Base-by-base conservation (phyloP, 2,113 vertebrate genomes). In the Struthidea cinerea region DNA sequence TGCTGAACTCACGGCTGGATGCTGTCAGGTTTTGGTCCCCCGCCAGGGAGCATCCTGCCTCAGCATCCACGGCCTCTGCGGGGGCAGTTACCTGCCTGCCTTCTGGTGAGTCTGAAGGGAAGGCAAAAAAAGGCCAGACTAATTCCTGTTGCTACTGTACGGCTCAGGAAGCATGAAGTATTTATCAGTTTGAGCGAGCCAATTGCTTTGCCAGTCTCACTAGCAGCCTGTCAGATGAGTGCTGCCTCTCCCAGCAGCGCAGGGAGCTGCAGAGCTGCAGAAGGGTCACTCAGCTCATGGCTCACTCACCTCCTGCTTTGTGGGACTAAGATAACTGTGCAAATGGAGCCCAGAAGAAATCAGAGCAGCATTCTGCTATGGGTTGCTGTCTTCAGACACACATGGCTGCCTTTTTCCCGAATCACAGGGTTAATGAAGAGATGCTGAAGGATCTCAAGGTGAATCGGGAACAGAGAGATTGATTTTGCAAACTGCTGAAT, bases 401-500 rank as follows among this genome's bases (percentile, higher is more conserved):
- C 11, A 1, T 16, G 44, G 77, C 39, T 68, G 76, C 35, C 60
- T 82, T 60, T 21, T 41, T 68, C 57, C 74, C 33, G 9, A 57
- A 53, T 39, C 70, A 56, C 4, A 19, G 73, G 73, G 87, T 68
- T 78, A 52, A 92, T 27, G 64, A 82, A 63, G 73, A 56, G 52
- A 32, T 2, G 39, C 52, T 6, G 2, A 69, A 33, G 65, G 60
- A 77, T 71, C 57, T 77, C 61, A 89, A 94, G 74, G 69, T 91
- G 87, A 96, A 73, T 21, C 0, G 0, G 37, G 49, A 96, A n/a
- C 22, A 83, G 37, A 50, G 20, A 16, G 61, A 67, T 82, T 2
- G 20, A 93, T 96, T 94, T 89, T 83, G 37, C 61, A 83, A 94
- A 84, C 44, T 71, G 56, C 61, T 30, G 81, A 56, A 28, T 49